phyloP scores from a whole-genome alignment of 2,888 invertebrate species.

The Heterodera filipjevi region DNA sequence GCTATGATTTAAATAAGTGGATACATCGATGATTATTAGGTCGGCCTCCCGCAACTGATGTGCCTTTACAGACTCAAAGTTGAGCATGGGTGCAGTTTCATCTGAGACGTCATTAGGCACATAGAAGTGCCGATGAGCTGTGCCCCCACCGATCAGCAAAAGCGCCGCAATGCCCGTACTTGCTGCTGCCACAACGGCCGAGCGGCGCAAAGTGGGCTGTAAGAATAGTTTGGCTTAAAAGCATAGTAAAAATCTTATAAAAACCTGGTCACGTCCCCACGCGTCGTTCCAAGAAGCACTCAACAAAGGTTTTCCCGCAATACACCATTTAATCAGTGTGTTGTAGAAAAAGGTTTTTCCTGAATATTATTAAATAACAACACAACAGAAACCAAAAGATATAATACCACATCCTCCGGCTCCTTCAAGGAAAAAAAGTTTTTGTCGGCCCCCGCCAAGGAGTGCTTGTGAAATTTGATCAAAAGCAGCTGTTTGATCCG shows the following conservation, averaged over 20 bases:
- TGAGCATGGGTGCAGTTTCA: background rate
- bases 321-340: slow-evolving; percentile 15
- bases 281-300: slow-evolving; percentile 53
- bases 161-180: slow-evolving; percentile 32
- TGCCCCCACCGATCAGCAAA: slow-evolving; percentile 26
- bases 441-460: background rate
- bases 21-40: slow-evolving; percentile 23
- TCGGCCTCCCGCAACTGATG: slow-evolving; percentile 7
- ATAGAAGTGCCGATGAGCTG: slow-evolving; percentile 23
- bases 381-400: background rate
- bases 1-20: background rate
- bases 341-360: slow-evolving; percentile 37
- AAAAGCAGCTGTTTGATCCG: background rate
- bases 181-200: slow-evolving; percentile 12
- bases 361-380: background rate
- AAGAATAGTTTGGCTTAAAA: background rate
- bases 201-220: background rate
- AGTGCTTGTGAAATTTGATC: slow-evolving; percentile 1
- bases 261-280: background rate
- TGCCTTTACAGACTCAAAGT: background rate
- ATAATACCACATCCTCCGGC: slow-evolving; percentile 23
- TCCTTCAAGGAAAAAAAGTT: slow-evolving; percentile 33
- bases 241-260: background rate
- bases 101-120: slow-evolving; percentile 19
- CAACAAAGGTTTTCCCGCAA: slow-evolving; percentile 44